Conservation (phyloP, 2,888 invertebrate species). For the Drosophila maculinotata region DNA sequence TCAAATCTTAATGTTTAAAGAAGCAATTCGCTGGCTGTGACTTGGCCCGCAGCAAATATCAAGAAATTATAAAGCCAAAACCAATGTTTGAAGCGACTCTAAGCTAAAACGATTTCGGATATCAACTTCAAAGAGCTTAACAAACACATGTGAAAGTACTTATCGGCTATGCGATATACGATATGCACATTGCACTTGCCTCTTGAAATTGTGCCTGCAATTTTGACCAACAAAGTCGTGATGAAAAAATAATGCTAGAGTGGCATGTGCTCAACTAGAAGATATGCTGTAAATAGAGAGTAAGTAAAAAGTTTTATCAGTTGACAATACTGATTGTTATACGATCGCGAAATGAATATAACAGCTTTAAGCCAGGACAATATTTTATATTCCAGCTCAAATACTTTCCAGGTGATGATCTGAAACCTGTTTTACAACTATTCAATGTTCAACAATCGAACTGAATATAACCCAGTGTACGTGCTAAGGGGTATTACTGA, state of each 20-base stretch:
- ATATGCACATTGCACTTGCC: conserved; percentile 51
- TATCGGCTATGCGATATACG: conserved; percentile 47
- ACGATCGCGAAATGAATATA: no score
- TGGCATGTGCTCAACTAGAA: neutral
- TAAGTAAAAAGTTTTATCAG: neutral
- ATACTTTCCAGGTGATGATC: no score
- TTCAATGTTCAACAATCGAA: neutral
- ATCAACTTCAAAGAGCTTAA: conserved; percentile 49
- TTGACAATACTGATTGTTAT: no score
- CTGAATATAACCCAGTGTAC: neutral
- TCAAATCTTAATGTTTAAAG: conserved; percentile 34
- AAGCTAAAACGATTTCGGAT: conserved; percentile 14
- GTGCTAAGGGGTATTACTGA: conserved; percentile 29
- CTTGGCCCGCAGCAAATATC: conserved; percentile 13
- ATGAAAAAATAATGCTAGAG: conserved; percentile 14
- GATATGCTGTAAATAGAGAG: neutral
- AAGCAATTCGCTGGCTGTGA: conserved; percentile 38
- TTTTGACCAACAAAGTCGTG: conserved; percentile 12
- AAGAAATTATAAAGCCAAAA: conserved; percentile 31
- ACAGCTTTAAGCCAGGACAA: no score
- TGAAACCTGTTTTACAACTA: neutral
- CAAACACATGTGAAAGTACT: conserved; percentile 54
- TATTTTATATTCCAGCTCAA: neutral
- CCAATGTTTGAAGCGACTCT: conserved; percentile 14
- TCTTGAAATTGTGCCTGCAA: conserved; percentile 12